phyloP scores from a whole-genome alignment of 2,888 invertebrate species.

The Bellardia bayeri region DNA sequence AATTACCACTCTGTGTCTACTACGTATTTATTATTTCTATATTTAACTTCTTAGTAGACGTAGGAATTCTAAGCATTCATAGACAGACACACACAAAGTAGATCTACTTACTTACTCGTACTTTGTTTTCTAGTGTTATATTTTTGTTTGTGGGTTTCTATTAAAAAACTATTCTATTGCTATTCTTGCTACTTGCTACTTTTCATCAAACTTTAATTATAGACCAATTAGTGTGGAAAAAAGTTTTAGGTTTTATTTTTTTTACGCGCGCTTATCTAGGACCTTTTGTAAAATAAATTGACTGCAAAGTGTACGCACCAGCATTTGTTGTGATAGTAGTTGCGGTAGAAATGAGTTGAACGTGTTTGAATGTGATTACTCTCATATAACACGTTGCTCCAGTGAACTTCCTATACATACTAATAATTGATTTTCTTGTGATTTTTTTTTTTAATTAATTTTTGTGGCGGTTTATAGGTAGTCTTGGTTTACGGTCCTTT shows the following conservation, averaged over 20 bases:
- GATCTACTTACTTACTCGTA: not conserved
- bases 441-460: conserved; percentile 31
- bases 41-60: not conserved
- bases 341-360: not conserved
- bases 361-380: not conserved
- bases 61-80: not conserved
- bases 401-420: not conserved
- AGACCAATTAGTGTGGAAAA: conserved; percentile 64
- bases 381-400: not conserved
- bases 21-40: conserved; percentile 1
- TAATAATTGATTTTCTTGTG: conserved; percentile 41
- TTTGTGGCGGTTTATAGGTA: not conserved
- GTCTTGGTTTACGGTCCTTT: conserved; percentile 18
- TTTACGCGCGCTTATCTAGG: not conserved
- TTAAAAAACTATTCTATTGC: not conserved
- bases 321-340: not conserved
- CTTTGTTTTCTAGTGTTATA: not conserved
- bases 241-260: conserved; percentile 18
- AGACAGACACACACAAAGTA: not conserved
- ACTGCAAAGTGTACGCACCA: conserved; percentile 46
- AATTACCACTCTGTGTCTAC: not conserved
- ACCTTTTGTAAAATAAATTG: conserved; percentile 30
- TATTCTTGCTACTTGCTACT: conserved; percentile 29
- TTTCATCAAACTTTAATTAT: conserved; percentile 67
- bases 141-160: not conserved